phyloP scores from a whole-genome alignment of 2,888 invertebrate species.

The Rhagium mordax region DNA sequence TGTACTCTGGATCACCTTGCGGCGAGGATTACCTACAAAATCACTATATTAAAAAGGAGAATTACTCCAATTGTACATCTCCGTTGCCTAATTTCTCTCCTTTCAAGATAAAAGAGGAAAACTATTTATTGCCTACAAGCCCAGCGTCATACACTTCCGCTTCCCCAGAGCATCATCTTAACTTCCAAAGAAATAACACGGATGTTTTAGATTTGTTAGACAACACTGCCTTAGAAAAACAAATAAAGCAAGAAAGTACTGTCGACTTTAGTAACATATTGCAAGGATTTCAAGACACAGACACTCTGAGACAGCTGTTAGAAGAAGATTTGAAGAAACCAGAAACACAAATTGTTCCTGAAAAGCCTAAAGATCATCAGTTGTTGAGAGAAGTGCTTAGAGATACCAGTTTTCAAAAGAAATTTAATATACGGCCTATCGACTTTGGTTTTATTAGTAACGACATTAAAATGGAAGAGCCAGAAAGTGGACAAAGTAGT shows the following conservation, averaged over 20 bases:
- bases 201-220: conserved; percentile 62
- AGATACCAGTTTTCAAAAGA: conserved; percentile 89
- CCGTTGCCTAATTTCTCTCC: conserved; percentile 69
- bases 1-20: conserved; percentile 75
- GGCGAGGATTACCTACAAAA: conserved; percentile 69
- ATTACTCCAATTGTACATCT: conserved; percentile 72
- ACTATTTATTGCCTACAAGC: conserved; percentile 65
- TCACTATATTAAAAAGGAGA: conserved; percentile 71
- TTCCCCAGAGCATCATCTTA: conserved; percentile 56
- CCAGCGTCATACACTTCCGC: conserved; percentile 59
- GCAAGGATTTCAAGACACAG: conserved; percentile 71
- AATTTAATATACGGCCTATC: conserved; percentile 86
- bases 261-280: conserved; percentile 77
- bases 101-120: conserved; percentile 70
- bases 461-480: conserved; percentile 79
- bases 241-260: conserved; percentile 74
- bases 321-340: conserved; percentile 57
- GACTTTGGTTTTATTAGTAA: conserved; percentile 75
- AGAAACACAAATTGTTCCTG: conserved; percentile 55
- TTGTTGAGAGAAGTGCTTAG: conserved; percentile 85
- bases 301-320: conserved; percentile 58
- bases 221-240: conserved; percentile 60
- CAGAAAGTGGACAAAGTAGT: conserved; percentile 70
- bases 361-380: conserved; percentile 78
- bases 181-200: conserved; percentile 53